Evolutionary conservation across 2,797 vertebrate genomes (phyloP).

Genomic region (Benthosema pterotum): DNA sequence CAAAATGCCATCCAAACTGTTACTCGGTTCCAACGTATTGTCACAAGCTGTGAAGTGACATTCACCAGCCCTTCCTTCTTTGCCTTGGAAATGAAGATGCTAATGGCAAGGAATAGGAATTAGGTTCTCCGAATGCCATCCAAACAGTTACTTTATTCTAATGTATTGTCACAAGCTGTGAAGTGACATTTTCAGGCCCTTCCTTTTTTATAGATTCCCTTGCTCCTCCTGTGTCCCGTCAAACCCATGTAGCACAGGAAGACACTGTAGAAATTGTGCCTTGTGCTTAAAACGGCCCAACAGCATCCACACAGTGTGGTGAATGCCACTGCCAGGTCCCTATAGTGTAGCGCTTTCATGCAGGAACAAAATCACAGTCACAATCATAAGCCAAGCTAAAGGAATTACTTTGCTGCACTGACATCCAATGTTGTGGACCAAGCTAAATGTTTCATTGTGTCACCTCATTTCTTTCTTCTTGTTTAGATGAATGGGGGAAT

Average conservation of each 20-base stretch:
- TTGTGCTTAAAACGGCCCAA: constrained; percentile 5
- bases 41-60: not conserved
- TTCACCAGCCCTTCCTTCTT: not conserved
- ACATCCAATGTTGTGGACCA: constrained; percentile 33
- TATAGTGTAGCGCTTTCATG: not conserved
- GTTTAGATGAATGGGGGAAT: not conserved
- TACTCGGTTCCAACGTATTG: not conserved
- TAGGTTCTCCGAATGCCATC: not conserved
- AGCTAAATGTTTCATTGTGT: constrained; percentile 31
- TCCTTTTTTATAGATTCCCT: constrained; percentile 9
- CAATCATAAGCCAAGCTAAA: not conserved
- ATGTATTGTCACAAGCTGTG: not conserved
- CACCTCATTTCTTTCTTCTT: constrained; percentile 10
- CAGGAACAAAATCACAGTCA: not conserved
- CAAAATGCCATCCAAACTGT: not conserved
- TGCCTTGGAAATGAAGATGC: constrained; percentile 1
- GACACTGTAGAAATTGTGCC: constrained; percentile 9
- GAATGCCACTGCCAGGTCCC: constrained; percentile 32
- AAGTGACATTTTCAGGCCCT: not conserved
- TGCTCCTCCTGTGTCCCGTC: not conserved
- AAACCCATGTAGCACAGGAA: constrained; percentile 10
- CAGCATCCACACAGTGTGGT: constrained; percentile 15
- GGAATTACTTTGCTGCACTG: constrained; percentile 6
- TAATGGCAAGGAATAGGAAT: not conserved
- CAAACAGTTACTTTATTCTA: not conserved